Evolutionary conservation across 1,140 invertebrate genomes (phyloP).

Genomic region (Rhopalosiphum padi): DNA sequence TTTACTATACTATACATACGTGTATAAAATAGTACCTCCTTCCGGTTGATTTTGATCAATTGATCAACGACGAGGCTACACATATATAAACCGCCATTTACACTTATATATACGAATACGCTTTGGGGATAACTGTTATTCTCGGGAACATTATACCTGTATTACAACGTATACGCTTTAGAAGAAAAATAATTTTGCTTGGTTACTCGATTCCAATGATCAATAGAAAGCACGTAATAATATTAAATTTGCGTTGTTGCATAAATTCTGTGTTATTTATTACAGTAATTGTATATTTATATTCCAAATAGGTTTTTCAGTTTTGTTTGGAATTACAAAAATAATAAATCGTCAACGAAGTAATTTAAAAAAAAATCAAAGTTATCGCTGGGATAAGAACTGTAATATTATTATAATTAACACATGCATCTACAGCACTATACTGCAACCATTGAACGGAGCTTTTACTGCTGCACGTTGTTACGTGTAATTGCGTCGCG

Average conservation of each 20-base stretch:
- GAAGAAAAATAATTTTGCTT: background rate
- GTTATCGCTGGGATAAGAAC: background rate
- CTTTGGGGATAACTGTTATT: background rate
- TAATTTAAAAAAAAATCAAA: background rate
- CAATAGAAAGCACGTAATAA: background rate
- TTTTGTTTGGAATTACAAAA: background rate
- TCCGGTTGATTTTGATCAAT: conserved; percentile 13
- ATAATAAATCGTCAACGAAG: background rate
- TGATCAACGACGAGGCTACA: background rate
- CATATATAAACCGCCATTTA: background rate
- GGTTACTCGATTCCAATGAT: background rate
- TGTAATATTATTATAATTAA: background rate
- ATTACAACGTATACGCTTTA: background rate
- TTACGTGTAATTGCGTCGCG: background rate
- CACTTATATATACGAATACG: background rate
- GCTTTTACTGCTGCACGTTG: background rate
- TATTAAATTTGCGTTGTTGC: background rate
- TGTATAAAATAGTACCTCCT: background rate
- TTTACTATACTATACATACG: background rate
- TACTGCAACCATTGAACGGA: background rate
- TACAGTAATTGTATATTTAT: background rate
- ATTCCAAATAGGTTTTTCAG: background rate
- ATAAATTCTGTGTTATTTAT: background rate
- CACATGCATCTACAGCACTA: background rate
- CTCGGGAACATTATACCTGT: background rate